These are phyloP conservation scores for Hermetia illucens DNA, from an alignment of 1,140 invertebrate species.

Conservation along the genomic window DNA sequence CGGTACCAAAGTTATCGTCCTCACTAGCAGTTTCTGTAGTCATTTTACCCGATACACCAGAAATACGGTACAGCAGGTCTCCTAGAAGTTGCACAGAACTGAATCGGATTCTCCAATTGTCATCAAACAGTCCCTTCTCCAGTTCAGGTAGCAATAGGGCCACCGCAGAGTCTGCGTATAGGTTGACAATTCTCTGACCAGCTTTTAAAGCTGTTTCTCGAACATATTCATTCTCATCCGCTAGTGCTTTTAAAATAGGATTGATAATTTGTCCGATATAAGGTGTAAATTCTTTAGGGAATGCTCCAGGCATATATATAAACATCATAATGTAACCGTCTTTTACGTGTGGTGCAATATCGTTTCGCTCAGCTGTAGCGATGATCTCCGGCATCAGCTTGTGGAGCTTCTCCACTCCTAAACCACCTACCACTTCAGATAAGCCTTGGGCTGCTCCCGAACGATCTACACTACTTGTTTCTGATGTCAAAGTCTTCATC, in stretches of 20 bases:
- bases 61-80: conserved; percentile 92
- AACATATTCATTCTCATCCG: conserved; percentile 98
- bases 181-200: conserved; percentile 91
- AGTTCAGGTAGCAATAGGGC: conserved; percentile 85
- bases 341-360: conserved; percentile 94
- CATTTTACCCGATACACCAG: conserved; percentile 97
- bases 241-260: conserved; percentile 91
- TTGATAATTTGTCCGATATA: conserved; percentile 97
- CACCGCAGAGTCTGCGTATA: conserved; percentile 94
- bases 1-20: conserved; percentile 98
- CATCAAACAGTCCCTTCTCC: conserved; percentile 86
- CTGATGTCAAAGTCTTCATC: conserved; percentile 95
- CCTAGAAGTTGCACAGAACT: conserved; percentile 93
- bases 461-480: conserved; percentile 86
- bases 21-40: conserved; percentile 95
- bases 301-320: conserved; percentile 96
- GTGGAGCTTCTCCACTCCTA: conserved; percentile 89
- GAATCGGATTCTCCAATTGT: conserved; percentile 97
- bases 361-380: conserved; percentile 79
- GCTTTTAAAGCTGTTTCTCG: conserved; percentile 92
- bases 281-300: conserved; percentile 86
- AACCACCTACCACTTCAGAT: conserved; percentile 85
- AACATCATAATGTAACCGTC: conserved; percentile 99
- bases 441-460: conserved; percentile 97
- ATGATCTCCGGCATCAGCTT: conserved; percentile 99